Base-by-base conservation (phyloP, 2,797 vertebrate genomes). In the Corythornis leucogaster region DNA sequence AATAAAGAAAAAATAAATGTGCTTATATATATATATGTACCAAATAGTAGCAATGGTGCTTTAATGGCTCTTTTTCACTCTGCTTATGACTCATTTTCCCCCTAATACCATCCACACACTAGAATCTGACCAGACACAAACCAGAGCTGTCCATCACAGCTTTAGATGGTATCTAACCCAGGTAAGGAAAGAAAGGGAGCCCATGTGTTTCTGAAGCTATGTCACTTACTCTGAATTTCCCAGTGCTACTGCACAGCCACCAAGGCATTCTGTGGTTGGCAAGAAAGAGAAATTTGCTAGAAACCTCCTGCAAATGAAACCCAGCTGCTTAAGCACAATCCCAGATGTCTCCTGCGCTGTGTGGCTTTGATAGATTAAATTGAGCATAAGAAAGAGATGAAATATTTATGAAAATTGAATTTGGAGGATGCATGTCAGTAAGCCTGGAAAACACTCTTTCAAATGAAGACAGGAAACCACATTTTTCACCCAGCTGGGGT, bases 361-460 rank as follows among this genome's bases (percentile, higher is more conserved):
- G 91, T 92, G 93, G 92, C 95, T 97, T 96, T 96, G 95, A 97
- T 90, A 96, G 85, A 96, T 93, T 96, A 97, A 97, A 97, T 96
- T 96, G 96, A 97, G 96, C 96, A 95, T 96, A 96, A 95, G 95
- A 97, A 94, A 97, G 93, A 97, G 95, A 96, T 96, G 95, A 98
- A 97, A 97, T 96, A 97, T 94, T 97, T 96, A 97, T 94, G 95
- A 97, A 97, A 97, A 98, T 96, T 96, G 95, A 95, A 97, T 97
- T 96, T 97, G 87, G 93, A 97, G 93, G 87, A 95, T 97, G 94
- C 89, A 95, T 97, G 94, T 96, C 96, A 91, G 96, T 96, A 95
- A 97, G 85, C 64, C 84, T 87, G 63, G 87, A 91, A 95, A 92
- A n/a, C 28, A 28, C 35, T 93, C 88, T 89, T 89, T 94, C 92